A percentile compares a stretch with the other conserved stretches of the same genome.
Evolutionary conservation across 2,888 invertebrate genomes (phyloP).

Genomic region (Panopea generosa): DNA sequence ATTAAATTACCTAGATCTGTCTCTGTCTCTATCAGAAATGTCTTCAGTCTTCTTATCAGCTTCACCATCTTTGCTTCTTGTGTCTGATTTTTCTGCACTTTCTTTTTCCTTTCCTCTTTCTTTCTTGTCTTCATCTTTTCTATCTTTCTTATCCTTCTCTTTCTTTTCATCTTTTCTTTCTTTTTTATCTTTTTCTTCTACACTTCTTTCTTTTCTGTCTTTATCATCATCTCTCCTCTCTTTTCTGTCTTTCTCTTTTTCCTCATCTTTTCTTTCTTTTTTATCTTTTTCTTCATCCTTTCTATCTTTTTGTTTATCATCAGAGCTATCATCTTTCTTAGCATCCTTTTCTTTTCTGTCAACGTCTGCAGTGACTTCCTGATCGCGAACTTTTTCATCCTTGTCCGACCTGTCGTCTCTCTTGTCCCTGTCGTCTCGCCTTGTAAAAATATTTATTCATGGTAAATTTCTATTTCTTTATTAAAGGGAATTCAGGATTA

Average conservation of each 20-base stretch:
- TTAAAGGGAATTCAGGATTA: too few relatives aligned
- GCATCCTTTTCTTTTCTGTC: constrained; percentile 39
- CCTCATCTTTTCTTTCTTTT: constrained; percentile 30
- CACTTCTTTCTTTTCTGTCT: constrained; percentile 32
- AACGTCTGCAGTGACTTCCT: background rate
- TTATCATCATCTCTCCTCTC: constrained; percentile 44
- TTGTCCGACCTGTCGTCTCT: constrained; percentile 41
- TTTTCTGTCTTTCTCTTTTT: constrained; percentile 39
- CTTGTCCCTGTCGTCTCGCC: constrained; percentile 43
- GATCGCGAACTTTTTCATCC: constrained; percentile 23
- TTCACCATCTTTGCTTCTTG: constrained; percentile 15
- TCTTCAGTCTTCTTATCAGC: constrained; percentile 27
- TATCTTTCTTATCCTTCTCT: constrained; percentile 6
- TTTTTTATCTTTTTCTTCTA: constrained; percentile 15
- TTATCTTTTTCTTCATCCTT: constrained; percentile 16
- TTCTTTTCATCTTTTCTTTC: constrained; percentile 10
- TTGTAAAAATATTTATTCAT: constrained; percentile 6
- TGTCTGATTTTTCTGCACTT: background rate
- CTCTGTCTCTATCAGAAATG: constrained; percentile 38
- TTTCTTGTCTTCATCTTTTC: background rate
- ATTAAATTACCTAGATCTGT: constrained; percentile 58
- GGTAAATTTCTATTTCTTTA: constrained; percentile 14
- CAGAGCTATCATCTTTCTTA: constrained; percentile 27
- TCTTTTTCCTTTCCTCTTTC: constrained; percentile 15
- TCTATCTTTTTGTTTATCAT: constrained; percentile 41